phyloP scores from a whole-genome alignment of 2,888 invertebrate species.

The Hydroisotoma schaefferi region DNA sequence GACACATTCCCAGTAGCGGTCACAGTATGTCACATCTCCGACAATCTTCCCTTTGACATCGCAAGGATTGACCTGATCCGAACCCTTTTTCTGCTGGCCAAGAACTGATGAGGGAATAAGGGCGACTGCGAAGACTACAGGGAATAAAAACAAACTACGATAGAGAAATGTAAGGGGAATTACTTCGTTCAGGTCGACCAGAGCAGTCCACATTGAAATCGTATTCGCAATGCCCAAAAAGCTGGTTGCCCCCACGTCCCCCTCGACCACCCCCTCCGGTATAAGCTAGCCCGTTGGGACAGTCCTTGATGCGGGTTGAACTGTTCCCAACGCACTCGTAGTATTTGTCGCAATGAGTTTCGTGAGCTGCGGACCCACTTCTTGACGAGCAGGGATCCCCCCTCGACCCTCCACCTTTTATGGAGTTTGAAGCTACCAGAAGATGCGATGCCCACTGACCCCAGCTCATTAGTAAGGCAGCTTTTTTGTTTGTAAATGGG shows the following conservation, averaged over 20 bases:
- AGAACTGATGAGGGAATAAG: slow-evolving; percentile 4
- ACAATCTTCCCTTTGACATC: slow-evolving; percentile 72
- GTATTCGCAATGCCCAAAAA: slow-evolving; percentile 51
- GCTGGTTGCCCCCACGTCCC: slow-evolving; percentile 43
- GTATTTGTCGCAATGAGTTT: slow-evolving; percentile 51
- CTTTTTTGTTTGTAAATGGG: no score
- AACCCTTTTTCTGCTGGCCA: slow-evolving; percentile 42
- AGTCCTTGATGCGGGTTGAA: slow-evolving; percentile 48
- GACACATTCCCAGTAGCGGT: slow-evolving; percentile 79
- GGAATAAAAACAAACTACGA: slow-evolving; percentile 7
- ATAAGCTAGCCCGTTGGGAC: slow-evolving; percentile 52
- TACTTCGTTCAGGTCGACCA: slow-evolving; percentile 50
- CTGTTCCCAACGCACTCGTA: slow-evolving; percentile 49
- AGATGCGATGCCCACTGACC: no score
- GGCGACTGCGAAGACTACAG: slow-evolving; percentile 14
- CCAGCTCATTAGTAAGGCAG: no score
- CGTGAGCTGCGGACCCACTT: slow-evolving; percentile 48
- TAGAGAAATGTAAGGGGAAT: slow-evolving; percentile 35
- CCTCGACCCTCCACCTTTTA: background rate
- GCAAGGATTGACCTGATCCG: slow-evolving; percentile 65
- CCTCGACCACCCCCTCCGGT: slow-evolving; percentile 41
- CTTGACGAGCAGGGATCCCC: slow-evolving; percentile 22
- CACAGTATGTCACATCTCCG: slow-evolving; percentile 75
- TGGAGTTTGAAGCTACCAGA: background rate
- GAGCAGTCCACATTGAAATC: slow-evolving; percentile 51